Evolutionary conservation across 2,113 vertebrate genomes (phyloP).

Genomic region (Indri indri): DNA sequence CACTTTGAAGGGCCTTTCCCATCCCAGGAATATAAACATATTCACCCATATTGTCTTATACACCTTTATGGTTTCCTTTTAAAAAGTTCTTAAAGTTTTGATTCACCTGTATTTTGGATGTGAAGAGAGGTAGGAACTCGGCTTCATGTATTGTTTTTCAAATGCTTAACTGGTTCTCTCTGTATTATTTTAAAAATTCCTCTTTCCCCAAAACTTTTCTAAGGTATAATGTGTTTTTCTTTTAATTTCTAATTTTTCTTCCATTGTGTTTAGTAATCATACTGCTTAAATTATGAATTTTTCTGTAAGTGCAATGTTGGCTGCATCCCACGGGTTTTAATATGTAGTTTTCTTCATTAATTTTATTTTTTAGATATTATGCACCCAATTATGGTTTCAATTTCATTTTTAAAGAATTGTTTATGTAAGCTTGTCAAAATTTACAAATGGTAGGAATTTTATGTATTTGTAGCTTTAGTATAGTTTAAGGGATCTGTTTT

Average conservation of each 20-base stretch:
- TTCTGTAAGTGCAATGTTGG: neutral
- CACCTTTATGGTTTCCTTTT: neutral
- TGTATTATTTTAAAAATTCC: neutral
- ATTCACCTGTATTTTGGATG: neutral
- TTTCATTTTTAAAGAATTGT: conserved; percentile 30
- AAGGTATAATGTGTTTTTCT: neutral
- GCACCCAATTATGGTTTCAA: neutral
- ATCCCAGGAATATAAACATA: neutral
- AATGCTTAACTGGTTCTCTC: neutral
- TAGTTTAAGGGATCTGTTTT: neutral
- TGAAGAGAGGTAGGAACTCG: neutral
- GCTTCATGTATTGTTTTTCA: conserved; percentile 23
- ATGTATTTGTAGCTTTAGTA: neutral
- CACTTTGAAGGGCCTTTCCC: neutral
- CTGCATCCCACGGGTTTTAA: neutral
- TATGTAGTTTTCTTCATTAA: conserved; percentile 11
- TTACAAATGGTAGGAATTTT: neutral
- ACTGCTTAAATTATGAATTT: conserved; percentile 15
- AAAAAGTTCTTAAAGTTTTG: neutral
- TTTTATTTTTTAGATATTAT: conserved; percentile 27
- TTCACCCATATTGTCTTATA: neutral
- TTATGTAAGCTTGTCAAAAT: neutral
- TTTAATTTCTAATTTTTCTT: neutral
- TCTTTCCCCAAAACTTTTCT: neutral
- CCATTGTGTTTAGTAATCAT: neutral